A percentile compares a stretch with the other conserved stretches of the same genome.
Conservation (phyloP, 2,888 invertebrate species). For the Drosophila barbarae region DNA sequence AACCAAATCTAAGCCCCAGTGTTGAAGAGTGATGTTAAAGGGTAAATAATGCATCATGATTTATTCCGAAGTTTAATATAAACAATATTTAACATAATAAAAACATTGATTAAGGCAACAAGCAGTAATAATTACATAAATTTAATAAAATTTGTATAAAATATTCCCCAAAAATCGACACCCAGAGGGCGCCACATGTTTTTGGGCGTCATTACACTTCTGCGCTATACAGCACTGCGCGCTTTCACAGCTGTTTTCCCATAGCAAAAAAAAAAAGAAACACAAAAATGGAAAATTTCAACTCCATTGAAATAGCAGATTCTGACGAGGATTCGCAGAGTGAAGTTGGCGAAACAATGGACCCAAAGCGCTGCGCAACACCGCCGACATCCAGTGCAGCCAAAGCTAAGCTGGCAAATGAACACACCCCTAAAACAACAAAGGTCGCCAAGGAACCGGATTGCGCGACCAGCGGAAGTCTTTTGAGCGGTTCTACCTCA, state of each 20-base stretch:
- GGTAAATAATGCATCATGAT: not conserved
- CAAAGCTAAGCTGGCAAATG: slow-evolving; percentile 12
- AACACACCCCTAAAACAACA: slow-evolving; percentile 25
- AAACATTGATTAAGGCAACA: not conserved
- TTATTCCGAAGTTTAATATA: not conserved
- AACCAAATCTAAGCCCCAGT: slow-evolving; percentile 25
- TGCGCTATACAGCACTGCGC: not conserved
- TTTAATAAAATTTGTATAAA: too few species aligned
- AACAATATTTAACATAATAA: not conserved
- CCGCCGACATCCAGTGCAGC: not conserved
- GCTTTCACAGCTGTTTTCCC: slow-evolving; percentile 8
- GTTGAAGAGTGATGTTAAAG: not conserved
- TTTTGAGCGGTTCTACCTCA: slow-evolving; percentile 2
- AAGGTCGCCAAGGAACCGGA: not conserved
- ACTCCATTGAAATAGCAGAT: slow-evolving; percentile 59
- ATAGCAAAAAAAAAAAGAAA: not conserved
- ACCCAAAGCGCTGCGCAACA: slow-evolving; percentile 1
- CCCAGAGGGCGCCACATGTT: slow-evolving; percentile 4
- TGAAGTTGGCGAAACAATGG: not conserved
- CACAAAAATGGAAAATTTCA: slow-evolving; percentile 28
- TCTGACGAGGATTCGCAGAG: slow-evolving; percentile 56
- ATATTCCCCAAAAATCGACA: not conserved
- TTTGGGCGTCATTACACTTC: not conserved
- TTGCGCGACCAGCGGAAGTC: not conserved
- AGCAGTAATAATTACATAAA: not conserved